Evolutionary conservation across 2,797 vertebrate genomes (phyloP).

Genomic region (Scyliorhinus canicula): DNA sequence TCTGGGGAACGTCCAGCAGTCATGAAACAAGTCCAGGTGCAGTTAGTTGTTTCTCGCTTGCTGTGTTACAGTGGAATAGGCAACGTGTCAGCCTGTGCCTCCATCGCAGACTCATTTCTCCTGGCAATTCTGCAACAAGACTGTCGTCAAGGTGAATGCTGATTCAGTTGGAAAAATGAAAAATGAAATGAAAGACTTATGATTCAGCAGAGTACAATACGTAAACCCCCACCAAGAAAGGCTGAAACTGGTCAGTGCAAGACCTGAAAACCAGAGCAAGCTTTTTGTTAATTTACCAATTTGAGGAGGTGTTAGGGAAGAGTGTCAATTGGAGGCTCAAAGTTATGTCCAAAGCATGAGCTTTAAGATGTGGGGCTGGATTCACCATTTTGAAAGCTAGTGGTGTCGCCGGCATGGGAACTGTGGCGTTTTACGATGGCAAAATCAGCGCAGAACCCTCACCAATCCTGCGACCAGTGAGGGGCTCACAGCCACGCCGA

Average conservation of each 20-base stretch:
- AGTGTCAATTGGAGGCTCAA: neutral
- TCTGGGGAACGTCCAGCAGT: neutral
- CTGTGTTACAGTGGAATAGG: neutral
- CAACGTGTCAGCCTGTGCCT: neutral
- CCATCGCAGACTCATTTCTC: neutral
- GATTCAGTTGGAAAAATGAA: slow-evolving; percentile 10
- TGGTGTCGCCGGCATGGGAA: too few species aligned
- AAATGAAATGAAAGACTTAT: neutral
- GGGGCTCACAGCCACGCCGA: too few species aligned
- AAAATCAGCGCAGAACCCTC: too few species aligned
- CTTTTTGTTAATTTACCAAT: neutral
- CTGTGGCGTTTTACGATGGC: too few species aligned
- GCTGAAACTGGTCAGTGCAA: neutral
- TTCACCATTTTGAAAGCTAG: too few species aligned
- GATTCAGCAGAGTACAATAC: neutral
- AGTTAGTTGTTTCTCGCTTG: neutral
- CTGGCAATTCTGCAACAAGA: neutral
- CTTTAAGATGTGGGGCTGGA: neutral
- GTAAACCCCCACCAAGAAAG: neutral
- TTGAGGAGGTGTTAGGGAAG: neutral
- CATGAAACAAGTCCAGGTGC: neutral
- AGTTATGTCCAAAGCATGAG: neutral
- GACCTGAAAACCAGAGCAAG: neutral
- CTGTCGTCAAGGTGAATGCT: slow-evolving; percentile 17
- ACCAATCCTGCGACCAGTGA: too few species aligned